phyloP scores from a whole-genome alignment of 2,113 vertebrate genomes.

The Willisornis vidua region DNA sequence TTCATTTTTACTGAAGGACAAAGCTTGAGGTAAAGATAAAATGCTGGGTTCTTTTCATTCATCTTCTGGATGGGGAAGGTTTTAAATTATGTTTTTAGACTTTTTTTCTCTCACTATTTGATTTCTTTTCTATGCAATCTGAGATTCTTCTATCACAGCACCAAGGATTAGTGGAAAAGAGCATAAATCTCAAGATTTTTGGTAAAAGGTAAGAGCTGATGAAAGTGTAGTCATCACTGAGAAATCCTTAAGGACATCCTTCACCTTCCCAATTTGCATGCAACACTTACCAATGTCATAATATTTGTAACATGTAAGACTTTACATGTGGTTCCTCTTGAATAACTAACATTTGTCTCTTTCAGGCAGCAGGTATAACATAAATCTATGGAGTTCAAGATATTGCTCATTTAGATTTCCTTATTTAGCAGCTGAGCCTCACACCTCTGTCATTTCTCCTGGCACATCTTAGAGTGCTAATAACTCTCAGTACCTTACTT shows the following conservation, averaged over 20 bases:
- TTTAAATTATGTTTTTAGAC: background rate
- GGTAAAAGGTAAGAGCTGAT: background rate
- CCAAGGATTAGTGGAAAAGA: background rate
- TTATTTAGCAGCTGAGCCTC: constrained; percentile 25
- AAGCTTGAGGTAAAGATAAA: background rate
- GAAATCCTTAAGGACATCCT: background rate
- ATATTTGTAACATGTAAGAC: background rate
- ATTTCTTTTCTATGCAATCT: background rate
- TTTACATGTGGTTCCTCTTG: background rate
- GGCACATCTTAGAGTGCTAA: background rate
- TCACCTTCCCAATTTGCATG: background rate
- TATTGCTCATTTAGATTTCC: constrained; percentile 24
- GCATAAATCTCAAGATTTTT: background rate
- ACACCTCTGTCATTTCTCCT: constrained; percentile 5
- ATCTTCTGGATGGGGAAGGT: background rate
- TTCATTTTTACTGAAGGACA: background rate
- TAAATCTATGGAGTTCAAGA: background rate
- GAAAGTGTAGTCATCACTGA: background rate
- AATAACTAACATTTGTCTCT: background rate
- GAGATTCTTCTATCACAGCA: background rate
- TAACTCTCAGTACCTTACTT: background rate
- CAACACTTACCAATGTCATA: background rate
- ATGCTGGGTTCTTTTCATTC: background rate
- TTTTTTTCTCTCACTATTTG: background rate
- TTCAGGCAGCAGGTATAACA: background rate